phyloP scores from a whole-genome alignment of 2,797 vertebrate genomes.

The Liparis tanakae region DNA sequence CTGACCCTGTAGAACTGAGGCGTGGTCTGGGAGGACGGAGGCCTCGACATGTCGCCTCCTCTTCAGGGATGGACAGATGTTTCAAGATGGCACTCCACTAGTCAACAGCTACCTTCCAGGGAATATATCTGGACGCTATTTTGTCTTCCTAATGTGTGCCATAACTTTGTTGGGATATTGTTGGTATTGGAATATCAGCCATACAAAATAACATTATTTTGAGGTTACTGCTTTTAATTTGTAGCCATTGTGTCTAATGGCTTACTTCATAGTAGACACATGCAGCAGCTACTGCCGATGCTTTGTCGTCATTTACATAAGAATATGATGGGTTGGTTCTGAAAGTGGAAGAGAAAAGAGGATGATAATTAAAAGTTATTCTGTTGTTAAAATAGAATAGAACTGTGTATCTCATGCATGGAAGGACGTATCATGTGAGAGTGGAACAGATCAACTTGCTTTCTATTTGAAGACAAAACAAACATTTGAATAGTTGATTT shows the following conservation, averaged over 20 bases:
- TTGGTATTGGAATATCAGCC: neutral
- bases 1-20: conserved; percentile 79
- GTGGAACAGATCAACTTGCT: neutral
- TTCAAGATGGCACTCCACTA: neutral
- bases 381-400: neutral
- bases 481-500: conserved; percentile 21
- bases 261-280: neutral
- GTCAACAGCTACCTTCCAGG: neutral
- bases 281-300: too few relatives aligned
- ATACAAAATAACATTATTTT: neutral
- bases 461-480: conserved; percentile 38
- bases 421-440: neutral
- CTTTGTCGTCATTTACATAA: neutral
- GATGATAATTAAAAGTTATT: neutral
- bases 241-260: too few relatives aligned
- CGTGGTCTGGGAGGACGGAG: conserved; percentile 69
- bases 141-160: neutral
- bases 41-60: conserved; percentile 69
- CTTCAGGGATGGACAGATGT: neutral
- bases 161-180: neutral
- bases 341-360: conserved; percentile 1
- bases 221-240: neutral
- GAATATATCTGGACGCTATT: neutral
- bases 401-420: neutral
- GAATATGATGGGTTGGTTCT: neutral